phyloP scores from a whole-genome alignment of 2,113 vertebrate genomes.

The Pelobates fuscus region DNA sequence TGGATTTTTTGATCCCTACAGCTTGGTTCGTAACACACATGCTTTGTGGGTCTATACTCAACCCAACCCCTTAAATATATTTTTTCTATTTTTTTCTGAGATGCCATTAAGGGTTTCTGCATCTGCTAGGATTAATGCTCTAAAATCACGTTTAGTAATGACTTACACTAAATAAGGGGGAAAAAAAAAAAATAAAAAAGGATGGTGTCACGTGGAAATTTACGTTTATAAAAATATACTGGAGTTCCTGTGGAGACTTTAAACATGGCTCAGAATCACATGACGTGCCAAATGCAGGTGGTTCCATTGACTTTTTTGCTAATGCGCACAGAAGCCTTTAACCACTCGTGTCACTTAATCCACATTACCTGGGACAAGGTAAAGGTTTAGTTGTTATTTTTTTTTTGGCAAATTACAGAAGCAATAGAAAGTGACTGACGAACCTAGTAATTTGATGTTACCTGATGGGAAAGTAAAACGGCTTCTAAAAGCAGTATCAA shows the following conservation, averaged over 20 bases:
- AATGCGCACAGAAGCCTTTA: slow-evolving; percentile 47
- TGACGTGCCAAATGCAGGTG: slow-evolving; percentile 60
- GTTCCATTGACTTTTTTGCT: slow-evolving; percentile 59
- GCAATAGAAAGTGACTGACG: no score
- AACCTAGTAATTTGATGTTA: no score
- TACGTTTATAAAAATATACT: slow-evolving; percentile 80
- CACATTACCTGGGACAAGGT: slow-evolving; percentile 62
- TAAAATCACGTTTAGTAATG: no score
- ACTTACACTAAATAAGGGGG: slow-evolving; percentile 54
- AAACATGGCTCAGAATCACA: slow-evolving; percentile 63
- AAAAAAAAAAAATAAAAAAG: slow-evolving; percentile 40
- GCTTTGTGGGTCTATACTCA: slow-evolving; percentile 69
- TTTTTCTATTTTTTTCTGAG: neutral
- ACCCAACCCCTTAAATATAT: slow-evolving; percentile 64
- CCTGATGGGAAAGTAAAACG: no score
- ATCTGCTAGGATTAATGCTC: no score
- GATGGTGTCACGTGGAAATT: slow-evolving; percentile 62
- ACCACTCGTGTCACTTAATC: no score
- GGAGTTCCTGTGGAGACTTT: slow-evolving; percentile 65
- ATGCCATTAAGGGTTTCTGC: slow-evolving; percentile 30
- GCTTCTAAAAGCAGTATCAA: no score
- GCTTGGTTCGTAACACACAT: slow-evolving; percentile 77
- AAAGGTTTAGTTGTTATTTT: slow-evolving; percentile 60
- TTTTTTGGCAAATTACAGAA: slow-evolving; percentile 55
- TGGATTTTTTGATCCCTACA: slow-evolving; percentile 71